Percentiles rank a stretch among this genome's conserved stretches.
These are phyloP conservation scores for Monomorium pharaonis DNA, from an alignment of 1,140 invertebrate species.

Conservation along the genomic window DNA sequence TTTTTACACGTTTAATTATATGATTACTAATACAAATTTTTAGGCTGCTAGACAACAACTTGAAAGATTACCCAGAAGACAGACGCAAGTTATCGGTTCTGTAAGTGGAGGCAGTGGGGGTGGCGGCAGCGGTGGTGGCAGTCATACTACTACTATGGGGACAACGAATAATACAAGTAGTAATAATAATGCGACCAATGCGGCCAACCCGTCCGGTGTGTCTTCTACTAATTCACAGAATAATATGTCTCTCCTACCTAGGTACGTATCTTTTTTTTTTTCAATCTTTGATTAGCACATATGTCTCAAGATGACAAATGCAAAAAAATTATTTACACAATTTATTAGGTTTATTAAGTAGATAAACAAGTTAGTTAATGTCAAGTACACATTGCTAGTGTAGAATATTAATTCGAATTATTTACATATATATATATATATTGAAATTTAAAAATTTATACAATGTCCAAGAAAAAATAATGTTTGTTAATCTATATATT, in stretches of 20 bases:
- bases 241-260: conserved; percentile 87
- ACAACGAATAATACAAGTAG: conserved; percentile 80
- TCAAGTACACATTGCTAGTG: neutral
- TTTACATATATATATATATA: neutral
- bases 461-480: neutral
- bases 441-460: neutral
- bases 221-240: conserved; percentile 82
- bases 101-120: conserved; percentile 79
- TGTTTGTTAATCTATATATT: neutral
- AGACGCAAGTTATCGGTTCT: conserved; percentile 85
- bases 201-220: conserved; percentile 81
- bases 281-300: neutral
- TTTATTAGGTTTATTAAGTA: neutral
- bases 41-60: conserved; percentile 93
- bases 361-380: neutral
- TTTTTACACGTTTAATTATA: neutral
- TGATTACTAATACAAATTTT: conserved; percentile 21
- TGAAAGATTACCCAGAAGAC: conserved; percentile 93
- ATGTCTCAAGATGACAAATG: neutral
- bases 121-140: conserved; percentile 82
- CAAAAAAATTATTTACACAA: neutral
- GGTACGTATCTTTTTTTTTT: conserved; percentile 79
- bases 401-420: neutral
- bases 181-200: conserved; percentile 82
- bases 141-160: conserved; percentile 81